These are phyloP conservation scores for Temnothorax unifasciatus DNA, from an alignment of 2,888 invertebrate genomes.

Conservation along the genomic window DNA sequence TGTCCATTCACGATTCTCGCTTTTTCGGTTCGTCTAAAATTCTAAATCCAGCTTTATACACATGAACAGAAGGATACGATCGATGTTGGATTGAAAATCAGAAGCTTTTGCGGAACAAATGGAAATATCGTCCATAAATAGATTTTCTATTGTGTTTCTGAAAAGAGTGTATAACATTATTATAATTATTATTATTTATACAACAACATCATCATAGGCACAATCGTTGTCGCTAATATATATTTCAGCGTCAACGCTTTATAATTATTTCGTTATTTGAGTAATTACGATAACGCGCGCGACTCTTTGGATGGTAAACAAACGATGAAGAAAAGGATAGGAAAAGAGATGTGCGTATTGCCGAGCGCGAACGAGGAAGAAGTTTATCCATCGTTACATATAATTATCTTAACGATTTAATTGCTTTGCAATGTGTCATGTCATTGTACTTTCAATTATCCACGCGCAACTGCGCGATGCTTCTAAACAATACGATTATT, in stretches of 20 bases:
- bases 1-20: neutral
- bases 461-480: neutral
- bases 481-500: neutral
- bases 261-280: constrained; percentile 26
- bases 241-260: constrained; percentile 32
- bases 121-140: constrained; percentile 66
- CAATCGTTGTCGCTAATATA: constrained; percentile 61
- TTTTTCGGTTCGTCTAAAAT: neutral
- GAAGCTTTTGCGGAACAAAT: constrained; percentile 50
- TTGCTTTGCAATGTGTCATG: constrained; percentile 1
- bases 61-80: constrained; percentile 59
- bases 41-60: neutral
- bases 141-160: constrained; percentile 49
- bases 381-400: neutral
- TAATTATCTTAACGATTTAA: constrained; percentile 26
- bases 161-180: constrained; percentile 63
- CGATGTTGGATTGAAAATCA: constrained; percentile 52
- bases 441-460: constrained; percentile 41
- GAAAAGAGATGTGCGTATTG: constrained; percentile 12
- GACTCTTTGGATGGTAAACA: neutral
- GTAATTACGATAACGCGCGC: neutral
- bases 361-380: constrained; percentile 5
- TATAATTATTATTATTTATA: constrained; percentile 58
- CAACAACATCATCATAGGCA: constrained; percentile 71
- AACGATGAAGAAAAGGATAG: neutral